Evolutionary conservation across 2,113 vertebrate genomes (phyloP), one percentile per base, ranked within the genome.

Genomic region (Genyomyrus donnyi): DNA sequence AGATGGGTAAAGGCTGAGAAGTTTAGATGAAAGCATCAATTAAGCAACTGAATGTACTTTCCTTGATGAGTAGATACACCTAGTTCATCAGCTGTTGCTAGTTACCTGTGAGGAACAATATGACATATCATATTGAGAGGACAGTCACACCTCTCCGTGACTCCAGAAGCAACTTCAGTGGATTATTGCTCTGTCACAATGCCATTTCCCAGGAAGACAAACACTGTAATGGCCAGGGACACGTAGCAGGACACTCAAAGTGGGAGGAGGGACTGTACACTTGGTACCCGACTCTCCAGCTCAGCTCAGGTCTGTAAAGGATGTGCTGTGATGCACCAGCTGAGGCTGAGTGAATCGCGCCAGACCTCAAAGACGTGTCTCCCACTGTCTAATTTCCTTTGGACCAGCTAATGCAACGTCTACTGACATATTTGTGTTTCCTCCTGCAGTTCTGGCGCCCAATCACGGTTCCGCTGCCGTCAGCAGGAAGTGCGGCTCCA

Each of bases 401-500:
- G 56, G 50, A 85, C 77, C n/a, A 17, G 4, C 35, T 62, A 42
- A 87, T 19, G 24, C 35, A 11, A n/a, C 31, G 13, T 80, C n/a
- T 50, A 1, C n/a, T 39, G 42, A n/a, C 50, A 24, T 42, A 2
- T 50, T 9, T 58, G 46, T 90, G 50, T 88, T 3, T 85, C n/a
- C 52, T 88, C 88, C 91, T 89, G 5, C 94, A 97, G 96, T 95
- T 91, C 91, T 94, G 91, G 92, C 93, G 39, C 93, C 92, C 0
- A 90, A 91, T 15, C 88, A 95, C 0, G 91, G 94, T 66, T 94
- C 94, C 58, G 95, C 94, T 27, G 95, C 92, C 0, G 95, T 95
- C 91, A 92, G 94, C 91, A 94, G 94, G 91, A 95, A 92, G 92
- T 99, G 98, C 87, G 95, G 97, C 94, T 97, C 96, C 93, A 98